Evolutionary conservation across 2,888 invertebrate species (phyloP).

Genomic region (Cabera pusaria): DNA sequence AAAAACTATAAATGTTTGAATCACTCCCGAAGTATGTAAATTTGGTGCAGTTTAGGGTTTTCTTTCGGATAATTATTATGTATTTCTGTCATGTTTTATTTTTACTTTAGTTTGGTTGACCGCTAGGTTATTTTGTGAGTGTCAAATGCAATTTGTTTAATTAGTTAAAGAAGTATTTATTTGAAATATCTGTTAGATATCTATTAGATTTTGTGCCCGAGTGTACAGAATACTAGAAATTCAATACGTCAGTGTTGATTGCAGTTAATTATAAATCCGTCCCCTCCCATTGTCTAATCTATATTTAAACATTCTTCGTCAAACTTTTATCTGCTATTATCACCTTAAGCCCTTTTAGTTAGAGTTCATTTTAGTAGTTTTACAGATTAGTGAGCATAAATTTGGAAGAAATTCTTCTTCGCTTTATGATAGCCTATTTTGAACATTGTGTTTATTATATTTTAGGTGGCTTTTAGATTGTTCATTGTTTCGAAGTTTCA

Average conservation of each 20-base stretch:
- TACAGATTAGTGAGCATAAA: background rate
- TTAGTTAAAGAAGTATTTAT: too few species aligned
- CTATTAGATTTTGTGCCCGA: slow-evolving; percentile 37
- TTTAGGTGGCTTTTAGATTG: background rate
- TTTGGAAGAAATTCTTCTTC: slow-evolving; percentile 46
- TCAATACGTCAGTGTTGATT: slow-evolving; percentile 82
- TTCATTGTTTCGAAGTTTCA: slow-evolving; percentile 28
- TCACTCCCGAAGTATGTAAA: too few species aligned
- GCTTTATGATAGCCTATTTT: slow-evolving; percentile 2
- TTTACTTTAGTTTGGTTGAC: too few species aligned
- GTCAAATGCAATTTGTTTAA: too few species aligned
- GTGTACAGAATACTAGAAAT: slow-evolving; percentile 73
- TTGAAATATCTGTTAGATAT: background rate
- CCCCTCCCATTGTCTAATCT: slow-evolving; percentile 75
- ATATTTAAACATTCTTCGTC: slow-evolving; percentile 50
- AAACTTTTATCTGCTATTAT: slow-evolving; percentile 10
- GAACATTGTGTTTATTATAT: slow-evolving; percentile 37
- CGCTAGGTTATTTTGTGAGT: too few species aligned
- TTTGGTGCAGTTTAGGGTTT: too few species aligned
- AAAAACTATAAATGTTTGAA: too few species aligned
- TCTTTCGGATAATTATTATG: too few species aligned
- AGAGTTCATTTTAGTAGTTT: slow-evolving; percentile 36
- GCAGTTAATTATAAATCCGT: slow-evolving; percentile 83
- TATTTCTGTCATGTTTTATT: too few species aligned
- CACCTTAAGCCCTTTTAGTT: slow-evolving; percentile 17